Percentiles rank a stretch among this genome's conserved stretches.
phyloP scores from a whole-genome alignment of 2,888 invertebrate genomes.

The Anodontia alba region DNA sequence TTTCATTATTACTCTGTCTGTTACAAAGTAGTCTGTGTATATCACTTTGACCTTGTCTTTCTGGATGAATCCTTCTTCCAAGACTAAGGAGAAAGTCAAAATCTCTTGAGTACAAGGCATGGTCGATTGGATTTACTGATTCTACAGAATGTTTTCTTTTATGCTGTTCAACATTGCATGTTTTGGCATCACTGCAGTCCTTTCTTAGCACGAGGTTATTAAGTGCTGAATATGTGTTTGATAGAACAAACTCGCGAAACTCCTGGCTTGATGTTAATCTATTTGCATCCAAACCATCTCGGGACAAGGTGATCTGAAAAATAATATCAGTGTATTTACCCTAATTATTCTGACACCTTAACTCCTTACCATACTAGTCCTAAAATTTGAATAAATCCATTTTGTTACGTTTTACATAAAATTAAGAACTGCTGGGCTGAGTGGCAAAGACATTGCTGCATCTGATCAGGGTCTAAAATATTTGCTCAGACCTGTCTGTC shows the following conservation, averaged over 20 bases:
- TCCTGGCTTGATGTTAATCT: background rate
- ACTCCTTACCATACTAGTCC: too few species aligned
- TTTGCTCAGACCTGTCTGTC: too few species aligned
- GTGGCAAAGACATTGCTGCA: too few species aligned
- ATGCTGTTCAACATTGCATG: background rate
- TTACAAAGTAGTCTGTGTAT: background rate
- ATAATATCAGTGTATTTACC: too few species aligned
- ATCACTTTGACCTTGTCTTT: background rate
- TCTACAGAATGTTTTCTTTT: background rate
- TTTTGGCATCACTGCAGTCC: background rate
- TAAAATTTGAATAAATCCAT: too few species aligned
- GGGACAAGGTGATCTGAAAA: background rate
- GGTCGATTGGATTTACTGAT: background rate
- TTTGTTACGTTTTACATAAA: background rate
- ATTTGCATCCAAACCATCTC: background rate
- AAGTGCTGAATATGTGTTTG: slow-evolving; percentile 6
- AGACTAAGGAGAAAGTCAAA: background rate
- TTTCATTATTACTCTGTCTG: background rate
- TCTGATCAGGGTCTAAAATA: too few species aligned
- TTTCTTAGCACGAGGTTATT: background rate
- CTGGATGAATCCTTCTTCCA: background rate
- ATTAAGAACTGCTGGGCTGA: too few species aligned
- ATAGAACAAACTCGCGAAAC: background rate
- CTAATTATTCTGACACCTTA: too few species aligned
- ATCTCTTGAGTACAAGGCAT: background rate